Evolutionary conservation across 2,113 vertebrate genomes (phyloP).

Genomic region (Mustela lutreola): DNA sequence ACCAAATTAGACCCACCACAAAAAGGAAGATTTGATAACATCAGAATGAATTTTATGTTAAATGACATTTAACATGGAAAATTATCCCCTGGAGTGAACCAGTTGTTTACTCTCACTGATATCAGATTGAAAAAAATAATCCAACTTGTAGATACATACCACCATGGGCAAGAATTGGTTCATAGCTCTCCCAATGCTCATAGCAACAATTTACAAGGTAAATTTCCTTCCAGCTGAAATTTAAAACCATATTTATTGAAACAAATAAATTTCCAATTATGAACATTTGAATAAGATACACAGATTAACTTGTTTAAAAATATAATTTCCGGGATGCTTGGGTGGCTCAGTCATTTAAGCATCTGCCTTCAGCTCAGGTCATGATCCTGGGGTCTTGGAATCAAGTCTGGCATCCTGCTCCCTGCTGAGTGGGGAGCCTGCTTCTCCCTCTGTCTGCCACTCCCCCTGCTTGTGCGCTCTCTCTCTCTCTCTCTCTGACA

Average conservation of each 20-base stretch:
- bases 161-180: background rate
- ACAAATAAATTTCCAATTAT: background rate
- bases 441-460: no score
- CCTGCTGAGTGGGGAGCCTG: no score
- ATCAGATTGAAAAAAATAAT: background rate
- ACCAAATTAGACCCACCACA: background rate
- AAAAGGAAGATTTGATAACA: background rate
- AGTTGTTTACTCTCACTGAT: constrained; percentile 20
- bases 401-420: no score
- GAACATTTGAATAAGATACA: background rate
- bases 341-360: no score
- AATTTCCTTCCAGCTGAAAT: background rate
- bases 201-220: background rate
- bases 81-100: background rate
- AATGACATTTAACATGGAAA: constrained; percentile 18
- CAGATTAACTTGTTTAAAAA: constrained; percentile 44
- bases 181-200: background rate
- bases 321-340: background rate
- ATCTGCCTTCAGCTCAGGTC: no score
- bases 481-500: no score
- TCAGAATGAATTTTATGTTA: background rate
- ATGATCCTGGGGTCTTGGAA: no score
- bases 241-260: constrained; percentile 45
- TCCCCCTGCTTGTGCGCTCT: no score
- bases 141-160: background rate